Conservation (phyloP, 2,888 invertebrate species). For the Eupithecia subumbrata region DNA sequence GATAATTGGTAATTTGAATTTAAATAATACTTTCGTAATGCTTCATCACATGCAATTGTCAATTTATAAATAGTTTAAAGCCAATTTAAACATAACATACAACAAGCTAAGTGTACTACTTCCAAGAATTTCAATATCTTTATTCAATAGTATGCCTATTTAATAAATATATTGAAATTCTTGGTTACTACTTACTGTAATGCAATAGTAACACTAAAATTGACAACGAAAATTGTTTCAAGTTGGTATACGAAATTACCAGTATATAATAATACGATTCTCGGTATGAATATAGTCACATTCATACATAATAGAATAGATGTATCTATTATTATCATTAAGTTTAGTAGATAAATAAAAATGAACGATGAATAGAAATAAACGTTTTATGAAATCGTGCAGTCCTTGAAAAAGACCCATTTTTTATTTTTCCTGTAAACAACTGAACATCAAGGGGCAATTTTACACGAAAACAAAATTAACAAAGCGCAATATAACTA, state of each 20-base stretch:
- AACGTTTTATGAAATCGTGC: neutral
- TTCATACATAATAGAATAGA: neutral
- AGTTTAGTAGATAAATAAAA: neutral
- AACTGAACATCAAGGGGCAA: neutral
- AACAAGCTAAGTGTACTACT: too few species aligned
- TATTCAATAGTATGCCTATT: too few species aligned
- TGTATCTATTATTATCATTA: neutral
- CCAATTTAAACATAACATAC: too few species aligned
- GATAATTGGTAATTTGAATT: neutral
- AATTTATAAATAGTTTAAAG: too few species aligned
- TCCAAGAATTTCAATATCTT: too few species aligned
- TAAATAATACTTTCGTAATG: neutral
- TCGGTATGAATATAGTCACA: neutral
- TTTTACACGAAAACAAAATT: neutral
- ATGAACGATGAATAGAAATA: neutral
- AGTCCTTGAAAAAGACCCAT: neutral
- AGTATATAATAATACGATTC: too few species aligned
- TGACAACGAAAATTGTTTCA: too few species aligned
- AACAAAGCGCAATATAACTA: neutral
- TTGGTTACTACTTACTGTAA: too few species aligned
- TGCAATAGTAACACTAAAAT: too few species aligned
- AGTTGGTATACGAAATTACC: too few species aligned
- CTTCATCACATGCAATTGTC: too few species aligned
- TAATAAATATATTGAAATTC: too few species aligned
- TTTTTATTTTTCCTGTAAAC: neutral